phyloP scores from a whole-genome alignment of 2,797 vertebrate species.

The Acanthurus tractus region DNA sequence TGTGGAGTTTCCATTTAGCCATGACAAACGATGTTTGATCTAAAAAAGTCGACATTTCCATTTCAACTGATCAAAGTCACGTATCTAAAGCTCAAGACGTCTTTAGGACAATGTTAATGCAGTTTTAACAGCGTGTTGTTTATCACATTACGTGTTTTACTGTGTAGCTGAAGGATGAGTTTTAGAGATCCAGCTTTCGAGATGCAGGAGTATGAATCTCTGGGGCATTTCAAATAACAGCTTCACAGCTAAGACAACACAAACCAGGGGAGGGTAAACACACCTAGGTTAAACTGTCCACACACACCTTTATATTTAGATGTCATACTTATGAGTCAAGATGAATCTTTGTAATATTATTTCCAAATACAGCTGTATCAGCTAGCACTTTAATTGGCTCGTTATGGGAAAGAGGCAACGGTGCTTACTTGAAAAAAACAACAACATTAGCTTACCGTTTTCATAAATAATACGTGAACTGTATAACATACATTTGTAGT shows the following conservation, averaged over 20 bases:
- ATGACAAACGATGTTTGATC: background rate
- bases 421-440: background rate
- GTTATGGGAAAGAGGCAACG: background rate
- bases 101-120: background rate
- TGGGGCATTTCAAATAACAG: conserved; percentile 57
- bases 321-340: background rate
- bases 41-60: background rate
- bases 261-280: conserved; percentile 17
- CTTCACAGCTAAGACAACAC: background rate
- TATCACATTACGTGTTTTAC: background rate
- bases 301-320: background rate
- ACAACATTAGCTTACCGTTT: no score
- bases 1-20: background rate
- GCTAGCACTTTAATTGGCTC: no score
- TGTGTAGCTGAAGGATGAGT: conserved; percentile 8
- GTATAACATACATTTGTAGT: no score
- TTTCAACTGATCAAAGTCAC: background rate
- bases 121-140: background rate
- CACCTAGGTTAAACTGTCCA: conserved; percentile 2
- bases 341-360: background rate
- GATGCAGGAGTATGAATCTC: conserved; percentile 55
- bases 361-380: background rate
- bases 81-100: background rate
- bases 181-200: conserved; percentile 11
- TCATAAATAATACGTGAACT: no score